Evolutionary conservation across 2,797 vertebrate genomes (phyloP).

Genomic region (Naso thynnoides): DNA sequence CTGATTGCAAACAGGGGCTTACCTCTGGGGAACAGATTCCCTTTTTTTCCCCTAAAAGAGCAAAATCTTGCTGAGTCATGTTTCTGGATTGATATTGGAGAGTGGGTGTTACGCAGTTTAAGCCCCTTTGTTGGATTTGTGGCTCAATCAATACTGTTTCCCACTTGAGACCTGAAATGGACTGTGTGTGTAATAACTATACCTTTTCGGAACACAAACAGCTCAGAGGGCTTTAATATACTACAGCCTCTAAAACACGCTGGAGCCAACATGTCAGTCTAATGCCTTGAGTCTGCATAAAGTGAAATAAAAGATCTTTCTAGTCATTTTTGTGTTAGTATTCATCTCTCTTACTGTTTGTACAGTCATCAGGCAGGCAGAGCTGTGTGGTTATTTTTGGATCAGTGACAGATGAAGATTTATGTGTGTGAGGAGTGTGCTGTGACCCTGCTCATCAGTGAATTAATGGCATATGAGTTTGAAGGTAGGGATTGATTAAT

Average conservation of each 20-base stretch:
- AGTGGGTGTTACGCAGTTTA: slow-evolving; percentile 69
- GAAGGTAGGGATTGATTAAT: slow-evolving; percentile 83
- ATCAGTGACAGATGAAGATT: slow-evolving; percentile 63
- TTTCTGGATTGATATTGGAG: slow-evolving; percentile 68
- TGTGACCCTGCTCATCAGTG: slow-evolving; percentile 73
- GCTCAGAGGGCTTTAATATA: slow-evolving; percentile 24
- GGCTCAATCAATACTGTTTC: slow-evolving; percentile 72
- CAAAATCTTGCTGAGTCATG: slow-evolving; percentile 64
- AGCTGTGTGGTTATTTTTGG: slow-evolving; percentile 58
- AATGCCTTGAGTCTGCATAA: slow-evolving; percentile 28
- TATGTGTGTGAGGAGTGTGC: slow-evolving; percentile 59
- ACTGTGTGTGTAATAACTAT: slow-evolving; percentile 61
- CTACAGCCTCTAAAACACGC: slow-evolving; percentile 15
- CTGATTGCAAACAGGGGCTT: slow-evolving; percentile 67
- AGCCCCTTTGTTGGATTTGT: slow-evolving; percentile 76
- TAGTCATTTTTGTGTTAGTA: slow-evolving; percentile 14
- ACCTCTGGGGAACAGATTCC: slow-evolving; percentile 54
- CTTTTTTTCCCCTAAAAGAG: slow-evolving; percentile 31
- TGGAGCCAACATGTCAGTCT: slow-evolving; percentile 3
- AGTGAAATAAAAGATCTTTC: not conserved
- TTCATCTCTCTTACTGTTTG: not conserved
- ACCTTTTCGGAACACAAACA: slow-evolving; percentile 55
- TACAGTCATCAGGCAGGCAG: slow-evolving; percentile 15
- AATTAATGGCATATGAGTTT: slow-evolving; percentile 78
- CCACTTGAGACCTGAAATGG: slow-evolving; percentile 70